These are phyloP conservation scores for Pithys albifrons DNA, from an alignment of 2,113 vertebrate species.

Conservation along the genomic window DNA sequence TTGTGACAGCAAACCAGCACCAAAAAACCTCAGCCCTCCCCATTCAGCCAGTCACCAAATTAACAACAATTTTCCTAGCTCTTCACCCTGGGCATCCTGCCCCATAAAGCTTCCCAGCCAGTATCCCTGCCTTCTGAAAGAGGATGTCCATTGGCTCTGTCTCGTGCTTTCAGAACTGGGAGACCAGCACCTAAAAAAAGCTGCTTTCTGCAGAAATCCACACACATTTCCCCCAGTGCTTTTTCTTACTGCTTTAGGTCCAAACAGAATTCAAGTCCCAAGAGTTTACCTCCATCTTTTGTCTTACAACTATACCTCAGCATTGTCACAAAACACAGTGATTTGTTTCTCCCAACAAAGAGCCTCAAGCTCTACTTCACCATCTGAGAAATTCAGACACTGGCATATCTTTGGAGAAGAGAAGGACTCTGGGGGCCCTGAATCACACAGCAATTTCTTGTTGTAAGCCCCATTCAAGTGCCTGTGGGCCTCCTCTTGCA, in stretches of 20 bases:
- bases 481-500: neutral
- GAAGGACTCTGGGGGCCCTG: neutral
- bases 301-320: neutral
- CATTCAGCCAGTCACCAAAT: neutral
- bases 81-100: neutral
- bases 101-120: neutral
- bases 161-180: neutral
- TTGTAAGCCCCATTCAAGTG: neutral
- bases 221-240: neutral
- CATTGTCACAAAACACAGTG: neutral
- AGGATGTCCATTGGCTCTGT: neutral
- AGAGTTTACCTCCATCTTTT: neutral
- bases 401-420: neutral
- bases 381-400: neutral
- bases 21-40: neutral
- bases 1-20: neutral
- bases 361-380: neutral
- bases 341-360: neutral
- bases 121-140: neutral
- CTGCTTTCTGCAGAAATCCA: neutral
- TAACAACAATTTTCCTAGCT: neutral
- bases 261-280: neutral
- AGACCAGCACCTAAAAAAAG: neutral
- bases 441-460: neutral
- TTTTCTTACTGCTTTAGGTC: neutral